A percentile compares a stretch with the other conserved stretches of the same genome.
Conservation (phyloP, 2,113 vertebrate genomes). For the Rostratula benghalensis region DNA sequence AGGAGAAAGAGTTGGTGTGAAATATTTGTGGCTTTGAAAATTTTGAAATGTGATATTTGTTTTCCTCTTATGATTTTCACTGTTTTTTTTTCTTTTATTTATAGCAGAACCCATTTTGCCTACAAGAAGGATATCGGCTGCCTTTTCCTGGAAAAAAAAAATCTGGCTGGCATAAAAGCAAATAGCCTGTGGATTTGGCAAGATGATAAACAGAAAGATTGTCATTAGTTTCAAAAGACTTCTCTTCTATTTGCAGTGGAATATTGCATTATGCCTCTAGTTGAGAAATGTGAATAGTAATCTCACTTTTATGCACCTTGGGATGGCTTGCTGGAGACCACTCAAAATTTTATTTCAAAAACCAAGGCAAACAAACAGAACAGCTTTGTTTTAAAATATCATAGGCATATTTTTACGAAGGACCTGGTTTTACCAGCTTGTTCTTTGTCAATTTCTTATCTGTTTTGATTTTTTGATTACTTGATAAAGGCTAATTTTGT, state of each 20-base stretch:
- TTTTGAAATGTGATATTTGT: neutral
- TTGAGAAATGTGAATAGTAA: neutral
- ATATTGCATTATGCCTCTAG: neutral
- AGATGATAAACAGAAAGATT: neutral
- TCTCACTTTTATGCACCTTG: neutral
- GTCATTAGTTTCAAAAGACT: neutral
- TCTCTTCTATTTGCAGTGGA: neutral
- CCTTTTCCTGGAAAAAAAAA: neutral
- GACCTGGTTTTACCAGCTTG: neutral
- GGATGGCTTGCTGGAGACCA: neutral
- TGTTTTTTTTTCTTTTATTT: neutral
- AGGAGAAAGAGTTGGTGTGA: neutral
- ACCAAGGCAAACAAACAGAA: neutral
- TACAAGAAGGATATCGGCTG: neutral
- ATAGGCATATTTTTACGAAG: neutral
- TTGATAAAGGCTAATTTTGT: neutral
- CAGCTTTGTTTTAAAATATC: neutral
- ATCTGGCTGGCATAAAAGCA: neutral
- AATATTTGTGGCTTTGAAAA: neutral
- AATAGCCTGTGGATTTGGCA: constrained; percentile 34
- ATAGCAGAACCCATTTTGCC: neutral
- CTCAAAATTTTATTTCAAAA: neutral
- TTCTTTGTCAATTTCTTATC: neutral
- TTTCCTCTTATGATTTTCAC: neutral
- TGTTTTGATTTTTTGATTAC: neutral